Conservation (phyloP, 2,888 invertebrate genomes). For the Netelia inedita region DNA sequence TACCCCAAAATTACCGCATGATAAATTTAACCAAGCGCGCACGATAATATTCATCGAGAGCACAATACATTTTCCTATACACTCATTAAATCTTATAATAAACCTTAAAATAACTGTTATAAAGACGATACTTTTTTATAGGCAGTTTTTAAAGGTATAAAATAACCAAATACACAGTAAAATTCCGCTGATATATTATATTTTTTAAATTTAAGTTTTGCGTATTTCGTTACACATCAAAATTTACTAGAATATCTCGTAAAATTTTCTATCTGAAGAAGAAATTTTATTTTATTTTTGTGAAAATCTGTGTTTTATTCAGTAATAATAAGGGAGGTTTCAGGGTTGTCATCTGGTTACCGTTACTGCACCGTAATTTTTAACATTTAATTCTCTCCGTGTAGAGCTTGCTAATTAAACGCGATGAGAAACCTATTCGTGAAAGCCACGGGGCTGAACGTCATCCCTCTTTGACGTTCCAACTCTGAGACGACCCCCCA, state of each 20-base stretch:
- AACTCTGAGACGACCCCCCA: not conserved
- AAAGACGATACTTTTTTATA: too few species aligned
- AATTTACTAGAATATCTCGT: not conserved
- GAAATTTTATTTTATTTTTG: not conserved
- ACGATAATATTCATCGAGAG: too few species aligned
- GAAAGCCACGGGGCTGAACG: not conserved
- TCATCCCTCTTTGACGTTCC: not conserved
- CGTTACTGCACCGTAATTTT: not conserved
- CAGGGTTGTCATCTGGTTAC: constrained; percentile 4
- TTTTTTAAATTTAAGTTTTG: not conserved
- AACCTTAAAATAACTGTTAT: too few species aligned
- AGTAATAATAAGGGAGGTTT: not conserved
- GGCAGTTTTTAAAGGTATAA: too few species aligned
- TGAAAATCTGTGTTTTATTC: constrained; percentile 7
- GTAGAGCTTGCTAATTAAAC: not conserved
- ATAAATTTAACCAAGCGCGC: too few species aligned
- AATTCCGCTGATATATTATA: not conserved
- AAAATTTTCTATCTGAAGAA: not conserved
- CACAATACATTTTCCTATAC: too few species aligned
- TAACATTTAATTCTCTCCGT: constrained; percentile 5
- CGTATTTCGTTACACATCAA: not conserved
- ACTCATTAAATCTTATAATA: too few species aligned
- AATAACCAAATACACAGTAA: not conserved
- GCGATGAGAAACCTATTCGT: not conserved
- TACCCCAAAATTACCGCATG: too few species aligned